phyloP scores from a whole-genome alignment of 2,113 vertebrate genomes.

The Dicaeum eximium region DNA sequence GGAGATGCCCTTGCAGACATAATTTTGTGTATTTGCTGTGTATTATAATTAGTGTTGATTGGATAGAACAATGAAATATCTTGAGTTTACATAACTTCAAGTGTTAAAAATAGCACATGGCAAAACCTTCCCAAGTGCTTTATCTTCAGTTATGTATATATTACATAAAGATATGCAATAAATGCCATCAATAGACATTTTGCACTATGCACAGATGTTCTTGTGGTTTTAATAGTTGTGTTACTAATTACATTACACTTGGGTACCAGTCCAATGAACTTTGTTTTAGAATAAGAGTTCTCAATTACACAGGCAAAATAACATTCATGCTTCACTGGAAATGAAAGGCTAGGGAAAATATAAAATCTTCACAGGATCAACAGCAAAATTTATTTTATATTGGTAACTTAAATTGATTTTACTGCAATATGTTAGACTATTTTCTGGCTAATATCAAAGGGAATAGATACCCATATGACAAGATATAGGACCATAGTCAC shows the following conservation, averaged over 20 bases:
- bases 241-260: conserved; percentile 54
- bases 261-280: conserved; percentile 35
- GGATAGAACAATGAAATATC: background rate
- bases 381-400: background rate
- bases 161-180: background rate
- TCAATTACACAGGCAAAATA: conserved; percentile 42
- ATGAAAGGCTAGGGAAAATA: conserved; percentile 10
- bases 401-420: conserved; percentile 3
- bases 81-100: background rate
- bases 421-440: background rate
- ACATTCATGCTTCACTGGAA: conserved; percentile 36
- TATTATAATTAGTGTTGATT: background rate
- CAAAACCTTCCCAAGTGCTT: background rate
- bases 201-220: conserved; percentile 20
- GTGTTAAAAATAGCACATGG: background rate
- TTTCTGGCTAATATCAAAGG: conserved; percentile 5
- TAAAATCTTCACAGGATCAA: background rate
- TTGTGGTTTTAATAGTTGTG: conserved; percentile 10
- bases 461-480: background rate
- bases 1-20: background rate
- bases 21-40: background rate
- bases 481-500: background rate
- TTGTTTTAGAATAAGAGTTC: conserved; percentile 48
- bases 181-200: background rate
- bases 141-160: background rate